A percentile compares a stretch with the other conserved stretches of the same genome.
These are phyloP conservation scores for Halesus radiatus DNA, from an alignment of 1,140 invertebrate species.

Conservation along the genomic window DNA sequence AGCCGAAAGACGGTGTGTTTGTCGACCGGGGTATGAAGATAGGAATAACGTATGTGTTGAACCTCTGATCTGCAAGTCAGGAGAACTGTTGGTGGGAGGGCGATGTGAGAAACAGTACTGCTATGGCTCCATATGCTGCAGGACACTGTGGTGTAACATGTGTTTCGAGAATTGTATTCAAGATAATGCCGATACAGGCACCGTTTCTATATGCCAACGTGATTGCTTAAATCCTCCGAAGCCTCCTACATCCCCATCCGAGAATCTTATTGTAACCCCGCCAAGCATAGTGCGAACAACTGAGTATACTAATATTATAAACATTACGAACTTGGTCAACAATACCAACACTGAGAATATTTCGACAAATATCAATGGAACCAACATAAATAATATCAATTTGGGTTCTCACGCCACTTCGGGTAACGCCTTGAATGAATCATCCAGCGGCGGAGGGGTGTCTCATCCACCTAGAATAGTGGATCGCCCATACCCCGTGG, in stretches of 20 bases:
- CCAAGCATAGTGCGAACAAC: not conserved
- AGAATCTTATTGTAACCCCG: not conserved
- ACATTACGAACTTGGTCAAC: slow-evolving; percentile 19
- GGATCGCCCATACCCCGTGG: not conserved
- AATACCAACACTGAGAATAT: slow-evolving; percentile 7
- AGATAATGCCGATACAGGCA: too few species aligned
- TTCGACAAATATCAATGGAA: slow-evolving; percentile 7
- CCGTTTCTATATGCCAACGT: too few species aligned
- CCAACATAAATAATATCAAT: slow-evolving; percentile 16
- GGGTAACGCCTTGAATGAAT: not conserved
- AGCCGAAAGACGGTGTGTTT: too few species aligned
- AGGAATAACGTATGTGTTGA: too few species aligned
- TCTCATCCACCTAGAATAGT: not conserved
- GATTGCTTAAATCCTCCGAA: too few species aligned
- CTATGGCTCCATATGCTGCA: too few species aligned
- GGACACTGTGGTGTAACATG: too few species aligned
- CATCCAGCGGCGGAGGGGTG: not conserved
- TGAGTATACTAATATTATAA: slow-evolving; percentile 2
- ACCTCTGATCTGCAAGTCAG: too few species aligned
- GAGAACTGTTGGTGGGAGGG: too few species aligned
- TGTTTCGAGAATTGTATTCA: too few species aligned
- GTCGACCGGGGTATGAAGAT: too few species aligned
- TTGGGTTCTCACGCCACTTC: not conserved
- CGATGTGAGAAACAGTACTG: too few species aligned
- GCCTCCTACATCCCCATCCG: not conserved